Percentiles rank a stretch among this genome's conserved stretches.
Conservation (phyloP, 2,797 vertebrate genomes). For the Chloroceryle inda region DNA sequence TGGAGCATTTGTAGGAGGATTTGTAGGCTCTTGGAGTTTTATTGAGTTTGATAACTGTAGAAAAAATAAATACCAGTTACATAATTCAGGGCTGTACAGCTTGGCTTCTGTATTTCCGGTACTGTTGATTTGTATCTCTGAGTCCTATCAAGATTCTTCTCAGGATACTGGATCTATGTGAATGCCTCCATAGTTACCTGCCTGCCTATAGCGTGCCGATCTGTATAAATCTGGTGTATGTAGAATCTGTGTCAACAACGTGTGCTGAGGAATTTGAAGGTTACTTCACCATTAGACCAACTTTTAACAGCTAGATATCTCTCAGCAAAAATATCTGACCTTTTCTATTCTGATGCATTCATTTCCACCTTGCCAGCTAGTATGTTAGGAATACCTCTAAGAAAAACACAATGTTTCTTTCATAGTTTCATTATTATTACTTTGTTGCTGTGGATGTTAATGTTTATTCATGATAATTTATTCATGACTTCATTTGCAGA, state of each 20-base stretch:
- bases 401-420: neutral
- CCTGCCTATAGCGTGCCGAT: neutral
- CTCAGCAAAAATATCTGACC: neutral
- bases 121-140: neutral
- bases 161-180: neutral
- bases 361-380: neutral
- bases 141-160: neutral
- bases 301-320: neutral
- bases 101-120: neutral
- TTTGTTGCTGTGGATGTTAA: neutral
- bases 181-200: neutral
- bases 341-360: neutral
- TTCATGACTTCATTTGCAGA: constrained; percentile 38
- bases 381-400: neutral
- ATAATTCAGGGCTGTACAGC: neutral
- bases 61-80: neutral
- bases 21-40: neutral
- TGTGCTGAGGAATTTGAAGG: neutral
- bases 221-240: neutral
- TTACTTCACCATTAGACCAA: neutral
- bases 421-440: neutral
- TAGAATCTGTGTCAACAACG: neutral
- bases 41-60: neutral
- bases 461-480: constrained; percentile 45
- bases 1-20: neutral